Evolutionary conservation across 2,113 vertebrate species (phyloP).

Genomic region (Piprites chloris): DNA sequence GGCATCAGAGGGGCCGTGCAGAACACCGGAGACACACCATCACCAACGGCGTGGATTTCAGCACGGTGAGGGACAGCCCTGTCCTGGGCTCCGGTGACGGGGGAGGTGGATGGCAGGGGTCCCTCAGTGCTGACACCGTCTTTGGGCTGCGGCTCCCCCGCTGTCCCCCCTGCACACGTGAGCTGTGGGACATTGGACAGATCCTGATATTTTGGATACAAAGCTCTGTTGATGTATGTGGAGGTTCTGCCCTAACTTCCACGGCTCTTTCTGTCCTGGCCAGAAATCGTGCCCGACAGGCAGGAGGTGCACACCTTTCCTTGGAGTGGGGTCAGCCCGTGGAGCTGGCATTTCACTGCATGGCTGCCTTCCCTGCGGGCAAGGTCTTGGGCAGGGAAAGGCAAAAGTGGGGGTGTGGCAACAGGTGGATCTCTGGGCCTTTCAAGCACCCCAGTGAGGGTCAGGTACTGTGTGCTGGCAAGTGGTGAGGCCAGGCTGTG

Average conservation of each 20-base stretch:
- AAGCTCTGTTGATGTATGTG: not conserved
- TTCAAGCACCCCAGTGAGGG: not conserved
- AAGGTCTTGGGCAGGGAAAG: not conserved
- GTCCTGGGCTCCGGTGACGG: not conserved
- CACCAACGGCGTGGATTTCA: constrained; percentile 88
- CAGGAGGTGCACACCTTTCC: not conserved
- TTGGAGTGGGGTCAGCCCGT: accelerated
- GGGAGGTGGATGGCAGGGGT: not conserved
- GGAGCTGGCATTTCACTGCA: not conserved
- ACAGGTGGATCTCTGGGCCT: not conserved
- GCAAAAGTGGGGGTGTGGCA: not conserved
- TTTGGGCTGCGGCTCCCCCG: not conserved
- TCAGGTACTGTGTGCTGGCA: not conserved
- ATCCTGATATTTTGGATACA: not conserved
- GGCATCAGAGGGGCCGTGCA: constrained; percentile 75
- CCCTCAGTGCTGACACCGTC: not conserved
- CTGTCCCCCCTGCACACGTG: not conserved
- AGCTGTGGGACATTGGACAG: accelerated
- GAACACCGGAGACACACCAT: constrained; percentile 93
- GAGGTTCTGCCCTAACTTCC: not conserved
- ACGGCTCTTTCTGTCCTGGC: not conserved
- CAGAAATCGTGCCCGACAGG: accelerated
- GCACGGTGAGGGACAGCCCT: constrained; percentile 72
- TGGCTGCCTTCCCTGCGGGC: not conserved
- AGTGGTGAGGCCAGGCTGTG: not conserved